A percentile compares a stretch with the other conserved stretches of the same genome.
phyloP scores from a whole-genome alignment of 2,888 invertebrate genomes.

The Acrobasis repandana region DNA sequence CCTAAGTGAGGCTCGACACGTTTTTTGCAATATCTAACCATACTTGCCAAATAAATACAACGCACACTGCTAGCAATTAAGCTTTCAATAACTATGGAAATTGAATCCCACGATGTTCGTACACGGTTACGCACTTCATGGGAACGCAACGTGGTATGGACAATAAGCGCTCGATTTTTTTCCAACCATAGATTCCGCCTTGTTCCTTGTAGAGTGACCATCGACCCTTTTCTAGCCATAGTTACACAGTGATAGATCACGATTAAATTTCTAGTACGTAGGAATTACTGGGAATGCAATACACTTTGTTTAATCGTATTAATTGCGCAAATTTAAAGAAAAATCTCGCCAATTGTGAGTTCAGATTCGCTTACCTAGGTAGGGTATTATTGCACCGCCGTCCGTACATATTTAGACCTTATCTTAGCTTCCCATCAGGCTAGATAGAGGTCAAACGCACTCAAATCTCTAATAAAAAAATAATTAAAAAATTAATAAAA shows the following conservation, averaged over 20 bases:
- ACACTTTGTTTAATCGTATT: neutral
- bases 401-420: too few species aligned
- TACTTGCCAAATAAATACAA: too few species aligned
- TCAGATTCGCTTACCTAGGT: too few species aligned
- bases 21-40: too few species aligned
- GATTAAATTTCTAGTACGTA: constrained; percentile 3
- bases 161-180: neutral
- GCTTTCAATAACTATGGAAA: constrained; percentile 6
- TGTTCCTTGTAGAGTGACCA: constrained; percentile 18
- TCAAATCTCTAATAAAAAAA: too few species aligned
- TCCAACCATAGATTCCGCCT: constrained; percentile 12
- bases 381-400: too few species aligned
- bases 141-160: constrained; percentile 15
- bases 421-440: too few species aligned
- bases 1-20: too few species aligned
- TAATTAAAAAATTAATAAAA: too few species aligned
- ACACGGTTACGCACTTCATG: constrained; percentile 16
- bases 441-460: too few species aligned
- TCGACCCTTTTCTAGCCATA: constrained; percentile 11
- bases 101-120: constrained; percentile 12
- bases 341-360: too few species aligned
- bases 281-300: neutral
- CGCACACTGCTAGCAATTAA: neutral
- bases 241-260: neutral
- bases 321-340: too few species aligned